phyloP scores from a whole-genome alignment of 2,113 vertebrate species.

The Macquaria ambigua region DNA sequence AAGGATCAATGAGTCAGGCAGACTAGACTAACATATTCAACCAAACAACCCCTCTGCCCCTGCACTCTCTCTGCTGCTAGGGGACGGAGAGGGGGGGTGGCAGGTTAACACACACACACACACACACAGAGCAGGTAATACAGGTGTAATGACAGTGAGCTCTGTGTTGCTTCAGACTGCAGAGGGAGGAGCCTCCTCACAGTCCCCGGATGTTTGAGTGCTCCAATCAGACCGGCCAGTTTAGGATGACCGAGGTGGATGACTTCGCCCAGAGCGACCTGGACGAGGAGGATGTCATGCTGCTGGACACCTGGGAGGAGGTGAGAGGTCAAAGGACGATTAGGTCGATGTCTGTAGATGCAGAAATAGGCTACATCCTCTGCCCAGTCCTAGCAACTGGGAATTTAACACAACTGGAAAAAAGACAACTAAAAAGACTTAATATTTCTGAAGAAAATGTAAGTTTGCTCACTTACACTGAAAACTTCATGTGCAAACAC shows the following conservation, averaged over 20 bases:
- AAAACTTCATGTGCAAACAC: no score
- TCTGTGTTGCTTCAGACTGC: constrained; percentile 82
- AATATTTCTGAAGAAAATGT: no score
- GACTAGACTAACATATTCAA: no score
- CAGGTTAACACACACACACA: constrained; percentile 4
- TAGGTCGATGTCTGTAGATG: neutral
- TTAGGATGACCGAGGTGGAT: constrained; percentile 89
- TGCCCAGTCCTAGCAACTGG: neutral
- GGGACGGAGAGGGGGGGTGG: no score
- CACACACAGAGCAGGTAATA: neutral
- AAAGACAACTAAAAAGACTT: no score
- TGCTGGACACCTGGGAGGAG: constrained; percentile 95
- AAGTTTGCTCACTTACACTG: no score
- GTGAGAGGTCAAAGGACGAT: constrained; percentile 75
- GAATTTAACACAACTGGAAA: neutral
- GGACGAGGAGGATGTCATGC: constrained; percentile 94
- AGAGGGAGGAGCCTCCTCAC: constrained; percentile 81
- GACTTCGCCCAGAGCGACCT: constrained; percentile 90
- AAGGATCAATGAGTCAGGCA: no score
- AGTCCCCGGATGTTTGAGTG: constrained; percentile 92
- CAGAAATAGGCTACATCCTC: neutral
- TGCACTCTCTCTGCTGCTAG: no score
- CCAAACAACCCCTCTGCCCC: no score
- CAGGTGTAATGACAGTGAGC: neutral
- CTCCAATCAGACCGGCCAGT: constrained; percentile 92